phyloP scores from a whole-genome alignment of 1,140 invertebrate species.

The Batillaria attramentaria region DNA sequence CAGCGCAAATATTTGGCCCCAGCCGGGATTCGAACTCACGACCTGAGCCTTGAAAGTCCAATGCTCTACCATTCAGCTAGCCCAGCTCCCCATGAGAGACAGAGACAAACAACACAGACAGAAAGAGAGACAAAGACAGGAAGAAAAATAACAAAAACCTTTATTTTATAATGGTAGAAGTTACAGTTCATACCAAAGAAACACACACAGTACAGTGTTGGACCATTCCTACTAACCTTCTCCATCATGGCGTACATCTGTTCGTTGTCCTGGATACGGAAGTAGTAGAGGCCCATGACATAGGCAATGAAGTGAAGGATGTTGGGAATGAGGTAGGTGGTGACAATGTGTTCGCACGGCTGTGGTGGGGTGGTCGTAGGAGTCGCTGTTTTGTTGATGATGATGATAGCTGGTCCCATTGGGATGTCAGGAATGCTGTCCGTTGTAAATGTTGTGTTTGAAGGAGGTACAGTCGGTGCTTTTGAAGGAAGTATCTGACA shows the following conservation, averaged over 20 bases:
- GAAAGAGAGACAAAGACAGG: too few species aligned
- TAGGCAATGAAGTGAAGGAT: conserved; percentile 84
- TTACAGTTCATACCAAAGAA: not conserved
- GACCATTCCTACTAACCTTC: too few species aligned
- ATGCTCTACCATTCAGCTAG: too few species aligned
- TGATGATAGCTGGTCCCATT: too few species aligned
- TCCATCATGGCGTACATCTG: conserved; percentile 92
- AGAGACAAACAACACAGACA: not conserved
- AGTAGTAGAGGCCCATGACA: conserved; percentile 83
- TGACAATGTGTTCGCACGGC: conserved; percentile 73
- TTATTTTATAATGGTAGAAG: too few species aligned
- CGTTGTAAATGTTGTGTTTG: conserved; percentile 33
- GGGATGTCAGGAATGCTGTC: conserved; percentile 12
- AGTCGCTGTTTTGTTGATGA: not conserved
- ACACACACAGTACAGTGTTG: too few species aligned
- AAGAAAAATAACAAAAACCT: too few species aligned
- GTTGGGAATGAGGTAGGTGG: conserved; percentile 86
- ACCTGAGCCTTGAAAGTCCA: too few species aligned
- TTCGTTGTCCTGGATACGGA: conserved; percentile 87
- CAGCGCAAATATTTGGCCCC: too few species aligned
- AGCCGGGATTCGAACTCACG: too few species aligned
- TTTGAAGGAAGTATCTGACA: conserved; percentile 32
- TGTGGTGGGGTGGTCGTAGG: conserved; percentile 5
- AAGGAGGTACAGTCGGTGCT: conserved; percentile 30
- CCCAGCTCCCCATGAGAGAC: too few species aligned